phyloP scores from a whole-genome alignment of 2,888 invertebrate genomes.

The Sylvicola fuscatus region DNA sequence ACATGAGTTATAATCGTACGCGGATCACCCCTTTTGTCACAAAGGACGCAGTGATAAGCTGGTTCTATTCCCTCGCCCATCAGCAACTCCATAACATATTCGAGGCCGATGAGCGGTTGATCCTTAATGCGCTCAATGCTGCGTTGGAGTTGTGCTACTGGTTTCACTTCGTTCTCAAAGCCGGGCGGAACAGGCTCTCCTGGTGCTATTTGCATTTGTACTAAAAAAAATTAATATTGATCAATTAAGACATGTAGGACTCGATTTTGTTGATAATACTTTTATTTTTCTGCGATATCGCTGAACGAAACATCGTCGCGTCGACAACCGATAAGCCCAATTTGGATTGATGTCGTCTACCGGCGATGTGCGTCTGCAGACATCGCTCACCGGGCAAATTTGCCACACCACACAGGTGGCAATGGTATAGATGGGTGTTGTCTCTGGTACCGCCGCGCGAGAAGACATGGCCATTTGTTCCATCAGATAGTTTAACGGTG shows the following conservation, averaged over 20 bases:
- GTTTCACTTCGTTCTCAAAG: conserved; percentile 38
- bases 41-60: conserved; percentile 54
- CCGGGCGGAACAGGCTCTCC: conserved; percentile 53
- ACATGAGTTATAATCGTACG: conserved; percentile 60
- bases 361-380: conserved; percentile 11
- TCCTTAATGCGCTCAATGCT: conserved; percentile 27
- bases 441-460: conserved; percentile 27
- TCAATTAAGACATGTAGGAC: not conserved
- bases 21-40: conserved; percentile 59
- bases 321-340: conserved; percentile 9
- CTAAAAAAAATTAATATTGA: conserved; percentile 5
- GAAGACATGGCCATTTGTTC: conserved; percentile 26
- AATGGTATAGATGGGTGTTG: conserved; percentile 29
- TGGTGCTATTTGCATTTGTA: conserved; percentile 23
- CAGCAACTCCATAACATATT: conserved; percentile 55
- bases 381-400: conserved; percentile 11
- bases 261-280: conserved; percentile 4
- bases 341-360: conserved; percentile 12
- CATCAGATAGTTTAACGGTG: conserved; percentile 24
- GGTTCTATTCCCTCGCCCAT: conserved; percentile 46
- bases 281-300: conserved; percentile 8
- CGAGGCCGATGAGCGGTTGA: conserved; percentile 42
- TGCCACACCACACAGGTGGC: conserved; percentile 30
- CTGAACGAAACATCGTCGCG: conserved; percentile 8
- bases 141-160: conserved; percentile 27